Base-by-base conservation (phyloP, 2,888 invertebrate species). In the Callosobruchus maculatus region DNA sequence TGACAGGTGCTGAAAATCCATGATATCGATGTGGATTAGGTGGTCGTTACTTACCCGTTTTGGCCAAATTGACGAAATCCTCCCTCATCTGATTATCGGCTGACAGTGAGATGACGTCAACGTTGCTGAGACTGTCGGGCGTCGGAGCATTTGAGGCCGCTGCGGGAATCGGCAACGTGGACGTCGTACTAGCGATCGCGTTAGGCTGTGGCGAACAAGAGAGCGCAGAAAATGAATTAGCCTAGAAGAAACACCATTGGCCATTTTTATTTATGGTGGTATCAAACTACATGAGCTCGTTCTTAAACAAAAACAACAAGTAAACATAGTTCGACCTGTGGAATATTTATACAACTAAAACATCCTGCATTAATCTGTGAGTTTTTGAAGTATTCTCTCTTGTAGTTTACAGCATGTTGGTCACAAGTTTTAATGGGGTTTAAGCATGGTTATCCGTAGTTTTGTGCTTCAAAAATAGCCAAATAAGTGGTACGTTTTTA, bases 41-140 rank as follows among this genome's bases (percentile, higher is more conserved):
- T n/a, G n/a, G n/a, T n/a, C n/a, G 30, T 73, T 18, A 49, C 87
- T 86, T 83, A 91, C 94, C 88, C 83, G 92, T 91, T 84, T 92
- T 93, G 20, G 93, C 93, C 73, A 93, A 88, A 5, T 90, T 88
- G 0, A 92, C 88, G 84, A 93, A 94, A 87, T 93, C 93, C 75
- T 92, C 92, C 73, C 82, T 74, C 74, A 82, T 79, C 71, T 83
- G 84, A 76, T 81, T 81, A 71, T 84, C 84, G 2, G 81, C 81
- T n/a, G 82, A 80, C 68, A 83, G 87, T 82, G 7, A 89, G 88
- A 67, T 88, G 86, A 80, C 80, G 76, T 84, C 83, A 7, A 82
- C 81, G 73, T 83, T 90, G 0, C 90, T 91, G 3, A 91, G 83
- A 2, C 90, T 91, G 80, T 91, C 91, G 0, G 90, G 88, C 0